Base-by-base conservation (phyloP, 2,113 vertebrate genomes). In the Oncorhynchus mykiss region DNA sequence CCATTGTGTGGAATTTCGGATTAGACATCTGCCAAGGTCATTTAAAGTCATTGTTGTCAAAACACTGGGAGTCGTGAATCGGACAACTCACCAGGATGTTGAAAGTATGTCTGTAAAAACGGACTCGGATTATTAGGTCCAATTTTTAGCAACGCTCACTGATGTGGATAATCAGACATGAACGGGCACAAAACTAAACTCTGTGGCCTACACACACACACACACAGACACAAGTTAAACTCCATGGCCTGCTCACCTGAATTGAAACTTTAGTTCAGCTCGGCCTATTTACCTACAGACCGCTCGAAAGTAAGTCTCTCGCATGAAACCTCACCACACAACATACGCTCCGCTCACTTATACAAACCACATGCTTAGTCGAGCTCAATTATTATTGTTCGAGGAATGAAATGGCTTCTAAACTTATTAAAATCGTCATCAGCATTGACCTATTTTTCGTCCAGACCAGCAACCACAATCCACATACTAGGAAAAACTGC, bases 91-190 rank as follows among this genome's bases (percentile, higher is more conserved):
- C 68, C 18, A 71, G 79, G 79, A 85, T 72, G 82, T 79, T 62
- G 79, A 84, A 87, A 81, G 76, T 64, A 29, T 29, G 76, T 82
- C 83, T 89, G 87, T 83, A 86, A 88, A 84, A 84, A 72, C 39
- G 11, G 39, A 90, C 84, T 82, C 69, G 62, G 81, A 60, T 84
- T 77, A 86, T 86, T 85, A 11, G 80, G 87, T 83, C 34, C 67
- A 64, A 74, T 74, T 71, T 64, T 73, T 59, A 78, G 75, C 78
- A 70, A 75, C 67, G 64, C 51, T 67, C 9, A 25, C 68, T 25
- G 49, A 74, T 16, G 70, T 22, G 48, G 59, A 66, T 62, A 77
- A 51, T 75, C 66, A 12, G 71, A 62, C 57, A 29, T 75, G 22
- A 54, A 49, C 5, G 7, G 3, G 2, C n/a, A 57, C 22, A 7